A percentile compares a stretch with the other conserved stretches of the same genome.
These are phyloP conservation scores for Stegana nigrithorax DNA, from an alignment of 2,888 invertebrate species.

Conservation along the genomic window DNA sequence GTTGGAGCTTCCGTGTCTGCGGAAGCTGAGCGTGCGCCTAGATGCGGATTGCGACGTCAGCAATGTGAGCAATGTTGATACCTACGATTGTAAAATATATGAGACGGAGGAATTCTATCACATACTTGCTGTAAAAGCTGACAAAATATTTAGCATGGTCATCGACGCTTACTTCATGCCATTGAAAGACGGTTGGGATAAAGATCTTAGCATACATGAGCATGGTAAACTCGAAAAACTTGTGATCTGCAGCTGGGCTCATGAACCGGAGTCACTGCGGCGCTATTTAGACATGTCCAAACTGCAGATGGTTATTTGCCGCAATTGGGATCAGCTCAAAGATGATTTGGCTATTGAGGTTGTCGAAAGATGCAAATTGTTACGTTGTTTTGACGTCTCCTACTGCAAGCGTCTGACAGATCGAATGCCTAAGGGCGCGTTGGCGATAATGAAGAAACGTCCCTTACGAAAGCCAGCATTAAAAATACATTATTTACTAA, in stretches of 20 bases:
- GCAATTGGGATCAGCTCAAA: constrained; percentile 47
- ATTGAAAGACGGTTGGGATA: constrained; percentile 45
- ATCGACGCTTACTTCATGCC: constrained; percentile 60
- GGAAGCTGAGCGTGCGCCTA: constrained; percentile 49
- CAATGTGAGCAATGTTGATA: constrained; percentile 46
- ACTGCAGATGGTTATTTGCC: constrained; percentile 44
- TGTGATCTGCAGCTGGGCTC: constrained; percentile 57
- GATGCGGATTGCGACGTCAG: constrained; percentile 42
- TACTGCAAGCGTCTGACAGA: constrained; percentile 51
- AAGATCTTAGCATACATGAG: constrained; percentile 41
- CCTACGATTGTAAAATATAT: constrained; percentile 55
- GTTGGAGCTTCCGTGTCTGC: constrained; percentile 48
- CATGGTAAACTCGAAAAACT: constrained; percentile 44
- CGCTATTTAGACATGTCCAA: constrained; percentile 52
- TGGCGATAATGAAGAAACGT: constrained; percentile 39
- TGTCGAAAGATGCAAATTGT: constrained; percentile 45
- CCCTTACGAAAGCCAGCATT: constrained; percentile 37
- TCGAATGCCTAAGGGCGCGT: constrained; percentile 41
- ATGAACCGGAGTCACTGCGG: constrained; percentile 37
- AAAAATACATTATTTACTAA: constrained; percentile 48
- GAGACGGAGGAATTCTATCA: constrained; percentile 57
- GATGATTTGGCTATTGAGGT: constrained; percentile 50
- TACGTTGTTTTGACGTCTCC: constrained; percentile 56
- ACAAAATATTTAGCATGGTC: constrained; percentile 48
- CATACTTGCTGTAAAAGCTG: constrained; percentile 48